phyloP scores from a whole-genome alignment of 2,113 vertebrate species.

The Genyomyrus donnyi region DNA sequence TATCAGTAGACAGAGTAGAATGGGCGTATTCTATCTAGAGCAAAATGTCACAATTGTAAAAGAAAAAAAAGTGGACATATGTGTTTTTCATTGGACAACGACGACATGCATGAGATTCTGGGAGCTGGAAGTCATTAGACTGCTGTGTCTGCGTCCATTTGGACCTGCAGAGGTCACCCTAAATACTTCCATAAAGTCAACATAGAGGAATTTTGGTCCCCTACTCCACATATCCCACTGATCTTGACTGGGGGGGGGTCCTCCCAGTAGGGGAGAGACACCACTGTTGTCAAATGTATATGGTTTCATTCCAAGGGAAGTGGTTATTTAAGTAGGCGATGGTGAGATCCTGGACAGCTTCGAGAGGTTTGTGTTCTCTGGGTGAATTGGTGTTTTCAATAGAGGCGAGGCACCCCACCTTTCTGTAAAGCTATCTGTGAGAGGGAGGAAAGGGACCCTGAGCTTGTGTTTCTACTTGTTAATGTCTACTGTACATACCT shows the following conservation, averaged over 20 bases:
- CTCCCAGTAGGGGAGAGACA: constrained; percentile 43
- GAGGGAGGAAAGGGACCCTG: constrained; percentile 8
- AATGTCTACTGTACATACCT: constrained; percentile 26
- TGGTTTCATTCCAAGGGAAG: constrained; percentile 55
- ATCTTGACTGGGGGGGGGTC: constrained; percentile 28
- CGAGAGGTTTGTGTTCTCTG: constrained; percentile 37
- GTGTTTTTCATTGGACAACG: background rate
- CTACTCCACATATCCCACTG: constrained; percentile 38
- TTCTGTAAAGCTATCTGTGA: constrained; percentile 19
- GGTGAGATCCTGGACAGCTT: constrained; percentile 35
- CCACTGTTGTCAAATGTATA: constrained; percentile 44
- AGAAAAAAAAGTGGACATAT: background rate
- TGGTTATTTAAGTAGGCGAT: constrained; percentile 52
- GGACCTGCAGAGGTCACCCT: constrained; percentile 51
- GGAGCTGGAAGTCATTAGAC: constrained; percentile 53
- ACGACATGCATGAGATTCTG: constrained; percentile 25
- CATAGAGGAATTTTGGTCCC: constrained; percentile 43
- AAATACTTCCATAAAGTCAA: constrained; percentile 55
- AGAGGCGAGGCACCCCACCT: constrained; percentile 22
- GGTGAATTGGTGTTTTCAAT: constrained; percentile 45
- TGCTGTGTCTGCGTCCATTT: constrained; percentile 45
- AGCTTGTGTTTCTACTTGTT: constrained; percentile 30
- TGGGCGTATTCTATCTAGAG: background rate
- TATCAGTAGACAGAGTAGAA: background rate
- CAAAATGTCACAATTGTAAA: background rate